Conservation (phyloP, 2,113 vertebrate genomes). For the Alosa alosa region DNA sequence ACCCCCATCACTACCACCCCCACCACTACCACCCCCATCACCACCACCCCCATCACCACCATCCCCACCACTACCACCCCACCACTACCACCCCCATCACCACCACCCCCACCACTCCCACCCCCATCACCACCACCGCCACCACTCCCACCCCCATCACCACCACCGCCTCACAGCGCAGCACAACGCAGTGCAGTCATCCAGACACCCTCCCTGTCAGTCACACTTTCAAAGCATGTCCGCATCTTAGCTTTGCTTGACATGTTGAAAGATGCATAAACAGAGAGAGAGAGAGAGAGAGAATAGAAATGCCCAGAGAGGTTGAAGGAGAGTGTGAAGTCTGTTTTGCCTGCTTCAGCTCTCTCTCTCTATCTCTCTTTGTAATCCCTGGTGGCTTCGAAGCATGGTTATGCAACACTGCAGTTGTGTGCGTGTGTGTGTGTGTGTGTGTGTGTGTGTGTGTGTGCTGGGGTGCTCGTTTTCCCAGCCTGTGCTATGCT, state of each 20-base stretch:
- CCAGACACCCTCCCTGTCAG: not conserved
- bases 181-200: not conserved
- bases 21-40: too few species aligned
- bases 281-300: not conserved
- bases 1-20: too few species aligned
- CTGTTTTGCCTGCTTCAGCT: not conserved
- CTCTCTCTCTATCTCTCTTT: not conserved
- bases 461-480: not conserved
- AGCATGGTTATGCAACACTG: not conserved
- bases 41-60: too few species aligned
- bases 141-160: too few species aligned
- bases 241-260: not conserved
- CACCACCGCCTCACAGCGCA: too few species aligned
- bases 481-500: not conserved
- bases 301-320: not conserved
- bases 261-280: not conserved
- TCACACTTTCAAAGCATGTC: not conserved
- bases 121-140: too few species aligned
- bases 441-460: conserved; percentile 7
- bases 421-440: not conserved
- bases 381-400: not conserved
- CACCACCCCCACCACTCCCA: too few species aligned
- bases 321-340: not conserved
- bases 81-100: not conserved
- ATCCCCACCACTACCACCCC: too few species aligned